Evolutionary conservation across 2,113 vertebrate species (phyloP), one percentile per base, ranked within the genome.

Genomic region (Neogobius melanostomus): DNA sequence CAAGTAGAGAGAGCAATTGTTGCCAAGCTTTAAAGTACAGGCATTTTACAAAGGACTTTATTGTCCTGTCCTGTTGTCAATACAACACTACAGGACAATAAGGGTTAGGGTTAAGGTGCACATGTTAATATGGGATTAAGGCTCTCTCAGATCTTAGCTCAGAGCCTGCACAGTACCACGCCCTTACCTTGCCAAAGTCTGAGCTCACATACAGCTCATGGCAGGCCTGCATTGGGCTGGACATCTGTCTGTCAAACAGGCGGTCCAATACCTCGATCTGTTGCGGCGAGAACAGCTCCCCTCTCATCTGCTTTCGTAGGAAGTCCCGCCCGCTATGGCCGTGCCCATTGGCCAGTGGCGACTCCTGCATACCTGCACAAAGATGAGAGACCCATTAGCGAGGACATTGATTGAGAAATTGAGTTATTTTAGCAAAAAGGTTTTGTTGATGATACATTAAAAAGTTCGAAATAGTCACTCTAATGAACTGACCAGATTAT

Each of bases 301-400:
- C 97, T 88, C 97, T 91, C 98, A 99, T 98, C 93, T 99, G 98
- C 90, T 99, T 99, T 90, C 98, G 95, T 77, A 99, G 95, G 91
- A 98, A 98, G 90, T 99, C 98, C 94, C 98, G 95, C 87, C 97
- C 96, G 0, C 94, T 92, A 64, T 98, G 95, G 9, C 95, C 94
- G 69, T 98, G 97, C 67, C 98, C 98, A 1, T 98, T 99, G n/a
- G 95, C 93, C 92, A 99, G 93, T 0, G 96, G 95, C 76, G 96
- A 96, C 68, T 99, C 98, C 89, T 96, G 98, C 87, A 97, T 92
- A 86, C 94, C 98, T 99, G 89, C 78, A 42, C 10, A 42, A 48
- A 42, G 48, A 47, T 79, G 48, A 66, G 21, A 71, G 64, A 45
- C 66, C 61, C n/a, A 36, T 83, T 63, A 85, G 69, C 49, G 42